Percentiles rank a stretch among this genome's conserved stretches.
Evolutionary conservation across 2,797 vertebrate genomes (phyloP).

Genomic region (Phataginus tetradactyla): DNA sequence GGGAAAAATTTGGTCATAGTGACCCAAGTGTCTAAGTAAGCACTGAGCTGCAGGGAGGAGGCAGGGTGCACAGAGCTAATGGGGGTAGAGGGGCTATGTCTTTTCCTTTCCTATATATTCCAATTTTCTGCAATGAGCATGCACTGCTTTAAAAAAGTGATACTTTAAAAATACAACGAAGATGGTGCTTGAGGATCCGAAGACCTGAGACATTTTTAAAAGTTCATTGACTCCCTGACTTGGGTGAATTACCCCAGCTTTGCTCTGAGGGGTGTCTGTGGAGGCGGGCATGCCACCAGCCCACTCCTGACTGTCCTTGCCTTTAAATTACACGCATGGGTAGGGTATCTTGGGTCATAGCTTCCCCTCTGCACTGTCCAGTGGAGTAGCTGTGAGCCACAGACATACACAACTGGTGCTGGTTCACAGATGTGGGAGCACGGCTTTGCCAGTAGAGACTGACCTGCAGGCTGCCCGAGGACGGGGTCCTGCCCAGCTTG

Average conservation of each 20-base stretch:
- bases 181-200: background rate
- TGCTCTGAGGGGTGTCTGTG: background rate
- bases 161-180: background rate
- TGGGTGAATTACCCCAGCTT: background rate
- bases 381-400: background rate
- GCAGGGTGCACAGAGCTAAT: background rate
- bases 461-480: background rate
- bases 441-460: background rate
- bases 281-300: too few relatives aligned
- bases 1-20: background rate
- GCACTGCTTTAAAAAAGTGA: background rate
- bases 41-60: fast-evolving
- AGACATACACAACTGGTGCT: background rate
- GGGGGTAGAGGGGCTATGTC: too few relatives aligned
- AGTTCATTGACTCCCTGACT: background rate
- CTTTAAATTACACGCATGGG: background rate
- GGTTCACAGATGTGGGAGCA: background rate
- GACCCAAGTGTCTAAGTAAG: fast-evolving
- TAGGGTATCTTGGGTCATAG: background rate
- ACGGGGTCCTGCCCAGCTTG: background rate
- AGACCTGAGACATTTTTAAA: background rate
- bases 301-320: too few relatives aligned
- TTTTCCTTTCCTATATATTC: too few relatives aligned
- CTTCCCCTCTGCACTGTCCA: background rate
- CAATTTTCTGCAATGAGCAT: background rate